These are phyloP conservation scores for Teleogryllus oceanicus DNA, from an alignment of 2,888 invertebrate species.

Conservation along the genomic window DNA sequence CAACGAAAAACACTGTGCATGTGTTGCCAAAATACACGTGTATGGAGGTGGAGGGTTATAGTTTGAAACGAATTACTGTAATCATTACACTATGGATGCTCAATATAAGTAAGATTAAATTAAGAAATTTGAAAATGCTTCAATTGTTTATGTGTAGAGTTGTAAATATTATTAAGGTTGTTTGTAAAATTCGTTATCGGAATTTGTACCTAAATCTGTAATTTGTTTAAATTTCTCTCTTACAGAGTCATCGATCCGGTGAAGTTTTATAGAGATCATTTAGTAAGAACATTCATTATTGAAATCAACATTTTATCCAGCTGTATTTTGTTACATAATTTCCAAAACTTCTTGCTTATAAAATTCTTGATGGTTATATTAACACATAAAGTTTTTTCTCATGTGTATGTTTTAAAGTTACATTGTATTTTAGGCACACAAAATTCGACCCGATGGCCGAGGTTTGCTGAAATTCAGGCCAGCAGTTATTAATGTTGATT, in stretches of 20 bases:
- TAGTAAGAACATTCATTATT: slow-evolving; percentile 46
- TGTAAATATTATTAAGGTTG: no score
- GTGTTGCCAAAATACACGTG: not conserved
- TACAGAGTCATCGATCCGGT: slow-evolving; percentile 69
- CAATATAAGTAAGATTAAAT: not conserved
- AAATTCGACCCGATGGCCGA: slow-evolving; percentile 74
- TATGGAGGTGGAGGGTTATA: not conserved
- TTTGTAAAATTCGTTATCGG: no score
- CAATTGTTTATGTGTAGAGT: no score
- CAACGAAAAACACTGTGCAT: no score
- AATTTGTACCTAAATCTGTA: not conserved
- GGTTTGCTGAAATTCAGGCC: slow-evolving; percentile 67
- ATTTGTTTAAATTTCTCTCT: slow-evolving; percentile 34
- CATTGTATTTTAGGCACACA: slow-evolving; percentile 51
- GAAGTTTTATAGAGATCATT: slow-evolving; percentile 71
- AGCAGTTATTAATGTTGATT: slow-evolving; percentile 59
- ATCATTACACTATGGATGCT: not conserved
- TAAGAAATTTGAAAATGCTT: no score
- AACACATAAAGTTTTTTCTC: not conserved
- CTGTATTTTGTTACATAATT: not conserved
- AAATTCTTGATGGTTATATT: no score
- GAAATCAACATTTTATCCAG: no score
- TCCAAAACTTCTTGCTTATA: not conserved
- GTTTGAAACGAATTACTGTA: not conserved
- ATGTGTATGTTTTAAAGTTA: slow-evolving; percentile 28